Percentiles rank a stretch among this genome's conserved stretches.
phyloP scores from a whole-genome alignment of 2,113 vertebrate species.

The Chroicocephalus ridibundus region DNA sequence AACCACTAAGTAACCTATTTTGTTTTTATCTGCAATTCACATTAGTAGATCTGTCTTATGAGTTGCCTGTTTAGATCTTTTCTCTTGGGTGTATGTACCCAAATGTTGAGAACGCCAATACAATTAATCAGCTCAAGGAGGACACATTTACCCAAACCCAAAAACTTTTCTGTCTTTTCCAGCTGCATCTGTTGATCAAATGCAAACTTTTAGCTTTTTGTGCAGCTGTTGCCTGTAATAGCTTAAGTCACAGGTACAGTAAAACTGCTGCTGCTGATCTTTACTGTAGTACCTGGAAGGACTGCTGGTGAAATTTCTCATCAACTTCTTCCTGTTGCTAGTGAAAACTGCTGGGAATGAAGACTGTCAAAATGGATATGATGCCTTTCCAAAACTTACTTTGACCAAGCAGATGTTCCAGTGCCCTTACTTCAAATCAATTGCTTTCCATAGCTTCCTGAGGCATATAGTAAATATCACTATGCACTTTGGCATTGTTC shows the following conservation, averaged over 20 bases:
- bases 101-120: not conserved
- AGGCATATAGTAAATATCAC: too few species aligned
- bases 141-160: not conserved
- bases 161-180: not conserved
- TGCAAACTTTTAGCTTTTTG: not conserved
- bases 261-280: not conserved
- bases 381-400: not conserved
- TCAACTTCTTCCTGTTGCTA: not conserved
- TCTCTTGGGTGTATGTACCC: not conserved
- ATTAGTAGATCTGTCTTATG: not conserved
- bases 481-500: not conserved
- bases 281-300: not conserved
- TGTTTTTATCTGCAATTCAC: not conserved
- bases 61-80: not conserved
- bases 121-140: not conserved
- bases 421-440: not conserved
- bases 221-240: not conserved
- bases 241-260: not conserved
- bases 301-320: not conserved
- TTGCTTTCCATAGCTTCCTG: not conserved
- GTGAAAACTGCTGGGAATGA: not conserved
- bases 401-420: not conserved
- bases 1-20: not conserved
- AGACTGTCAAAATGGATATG: not conserved
- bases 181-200: not conserved